Conservation (phyloP, 2,797 vertebrate genomes). For the Anas capensis region DNA sequence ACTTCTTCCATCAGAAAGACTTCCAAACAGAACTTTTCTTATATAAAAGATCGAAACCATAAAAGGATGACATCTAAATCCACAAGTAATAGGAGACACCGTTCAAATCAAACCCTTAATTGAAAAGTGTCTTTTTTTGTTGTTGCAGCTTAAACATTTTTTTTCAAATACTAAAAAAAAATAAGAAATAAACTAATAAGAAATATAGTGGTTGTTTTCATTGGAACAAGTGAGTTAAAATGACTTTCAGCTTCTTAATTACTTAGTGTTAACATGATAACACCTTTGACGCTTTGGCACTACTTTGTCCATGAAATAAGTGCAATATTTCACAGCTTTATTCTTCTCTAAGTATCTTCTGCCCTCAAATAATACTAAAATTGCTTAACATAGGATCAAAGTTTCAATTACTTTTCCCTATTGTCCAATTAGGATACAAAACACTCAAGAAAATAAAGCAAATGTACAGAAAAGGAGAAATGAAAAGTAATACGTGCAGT, state of each 20-base stretch:
- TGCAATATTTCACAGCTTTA: not conserved
- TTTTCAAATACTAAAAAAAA: not conserved
- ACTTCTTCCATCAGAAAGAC: not conserved
- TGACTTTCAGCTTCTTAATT: not conserved
- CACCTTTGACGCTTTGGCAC: not conserved
- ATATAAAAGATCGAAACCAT: not conserved
- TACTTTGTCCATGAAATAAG: not conserved
- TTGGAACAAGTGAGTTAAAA: not conserved
- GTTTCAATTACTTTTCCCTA: not conserved
- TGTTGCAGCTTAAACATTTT: not conserved
- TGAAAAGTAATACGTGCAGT: not conserved
- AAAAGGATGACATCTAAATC: not conserved
- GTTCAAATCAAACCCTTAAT: not conserved
- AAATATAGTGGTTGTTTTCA: not conserved
- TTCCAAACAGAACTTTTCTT: not conserved
- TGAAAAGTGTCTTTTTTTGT: not conserved
- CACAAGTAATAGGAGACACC: not conserved
- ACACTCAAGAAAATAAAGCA: not conserved
- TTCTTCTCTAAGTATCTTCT: not conserved
- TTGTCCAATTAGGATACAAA: not conserved
- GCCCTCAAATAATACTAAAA: not conserved
- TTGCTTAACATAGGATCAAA: not conserved
- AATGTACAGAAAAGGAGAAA: not conserved
- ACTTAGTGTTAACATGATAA: not conserved
- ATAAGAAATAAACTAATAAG: not conserved